These are phyloP conservation scores for Nycticebus coucang DNA, from an alignment of 2,113 vertebrate genomes.

Conservation along the genomic window DNA sequence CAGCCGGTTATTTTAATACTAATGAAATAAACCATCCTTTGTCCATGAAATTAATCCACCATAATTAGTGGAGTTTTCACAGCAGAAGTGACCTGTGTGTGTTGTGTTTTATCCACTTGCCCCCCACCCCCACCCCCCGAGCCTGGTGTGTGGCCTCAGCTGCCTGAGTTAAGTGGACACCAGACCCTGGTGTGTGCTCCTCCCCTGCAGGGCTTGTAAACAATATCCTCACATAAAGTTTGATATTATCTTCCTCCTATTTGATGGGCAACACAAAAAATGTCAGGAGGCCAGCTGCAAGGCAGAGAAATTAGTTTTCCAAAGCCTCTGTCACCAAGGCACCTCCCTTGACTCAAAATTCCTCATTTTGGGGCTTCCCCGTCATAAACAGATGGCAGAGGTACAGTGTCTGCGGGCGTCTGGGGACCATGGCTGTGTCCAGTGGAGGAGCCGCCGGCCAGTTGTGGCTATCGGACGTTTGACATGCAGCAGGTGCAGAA, in stretches of 20 bases:
- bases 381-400: background rate
- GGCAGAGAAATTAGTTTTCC: too few species aligned
- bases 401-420: background rate
- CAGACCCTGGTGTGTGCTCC: rapidly evolving
- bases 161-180: rapidly evolving
- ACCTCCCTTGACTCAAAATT: background rate
- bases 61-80: rapidly evolving
- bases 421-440: background rate
- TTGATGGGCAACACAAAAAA: background rate
- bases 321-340: too few species aligned
- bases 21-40: rapidly evolving
- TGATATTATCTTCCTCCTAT: background rate
- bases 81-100: too few species aligned
- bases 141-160: rapidly evolving
- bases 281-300: background rate
- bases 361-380: background rate
- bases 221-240: background rate
- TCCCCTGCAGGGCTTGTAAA: rapidly evolving
- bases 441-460: background rate
- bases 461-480: background rate
- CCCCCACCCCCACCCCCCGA: rapidly evolving
- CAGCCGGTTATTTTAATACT: rapidly evolving
- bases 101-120: rapidly evolving
- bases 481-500: background rate
- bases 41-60: rapidly evolving